A percentile compares a stretch with the other conserved stretches of the same genome.
Conservation (phyloP, 2,113 vertebrate species). For the Calyptommatus sinebrachiatus region DNA sequence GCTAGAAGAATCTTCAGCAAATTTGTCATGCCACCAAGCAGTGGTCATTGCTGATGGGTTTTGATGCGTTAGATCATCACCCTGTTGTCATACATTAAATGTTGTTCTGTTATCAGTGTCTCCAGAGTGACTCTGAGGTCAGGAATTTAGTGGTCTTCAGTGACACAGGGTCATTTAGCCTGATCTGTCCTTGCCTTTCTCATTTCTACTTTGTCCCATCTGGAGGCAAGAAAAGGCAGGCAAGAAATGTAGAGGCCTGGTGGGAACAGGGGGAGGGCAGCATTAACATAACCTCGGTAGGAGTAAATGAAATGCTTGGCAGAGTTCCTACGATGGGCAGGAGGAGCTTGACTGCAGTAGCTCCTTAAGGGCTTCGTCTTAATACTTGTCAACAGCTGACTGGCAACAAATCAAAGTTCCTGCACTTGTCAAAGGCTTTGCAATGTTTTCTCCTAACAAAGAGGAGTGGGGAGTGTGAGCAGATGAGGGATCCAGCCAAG, state of each 20-base stretch:
- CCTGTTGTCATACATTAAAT: background rate
- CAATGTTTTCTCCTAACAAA: conserved; percentile 11
- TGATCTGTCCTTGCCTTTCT: conserved; percentile 13
- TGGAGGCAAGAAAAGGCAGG: conserved; percentile 9
- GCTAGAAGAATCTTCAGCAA: background rate
- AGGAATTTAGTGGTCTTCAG: background rate
- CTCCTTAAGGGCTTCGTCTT: conserved; percentile 27
- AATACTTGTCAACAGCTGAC: conserved; percentile 22
- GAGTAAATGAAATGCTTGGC: conserved; percentile 28
- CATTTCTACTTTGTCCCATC: background rate
- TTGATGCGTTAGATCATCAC: background rate
- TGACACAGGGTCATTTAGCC: background rate
- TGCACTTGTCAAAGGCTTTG: conserved; percentile 28
- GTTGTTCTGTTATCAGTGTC: background rate
- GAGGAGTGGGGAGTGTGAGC: background rate
- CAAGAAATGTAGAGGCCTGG: conserved; percentile 11
- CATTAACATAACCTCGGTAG: conserved; percentile 10
- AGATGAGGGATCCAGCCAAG: background rate
- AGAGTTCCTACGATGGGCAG: conserved; percentile 24
- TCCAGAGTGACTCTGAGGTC: background rate
- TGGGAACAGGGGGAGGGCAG: background rate
- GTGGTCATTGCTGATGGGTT: background rate
- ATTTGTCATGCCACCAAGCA: background rate
- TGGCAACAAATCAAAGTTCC: conserved; percentile 34
- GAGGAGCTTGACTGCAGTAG: conserved; percentile 3